A percentile compares a stretch with the other conserved stretches of the same genome.
Evolutionary conservation across 2,888 invertebrate genomes (phyloP).

Genomic region (Neuroscelio doddi): DNA sequence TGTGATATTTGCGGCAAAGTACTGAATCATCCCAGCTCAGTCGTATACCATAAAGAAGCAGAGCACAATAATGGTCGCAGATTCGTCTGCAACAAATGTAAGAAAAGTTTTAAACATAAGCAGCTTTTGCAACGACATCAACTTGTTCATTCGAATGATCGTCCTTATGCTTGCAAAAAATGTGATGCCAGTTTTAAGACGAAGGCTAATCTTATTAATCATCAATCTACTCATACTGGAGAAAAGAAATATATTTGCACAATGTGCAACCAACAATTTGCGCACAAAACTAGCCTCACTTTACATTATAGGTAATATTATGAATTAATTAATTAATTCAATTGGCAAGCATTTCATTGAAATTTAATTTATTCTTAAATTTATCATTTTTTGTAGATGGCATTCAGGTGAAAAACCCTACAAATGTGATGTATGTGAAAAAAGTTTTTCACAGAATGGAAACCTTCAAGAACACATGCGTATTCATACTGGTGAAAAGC

Average conservation of each 20-base stretch:
- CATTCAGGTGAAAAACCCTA: conserved; percentile 82
- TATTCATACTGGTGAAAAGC: conserved; percentile 86
- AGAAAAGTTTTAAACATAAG: conserved; percentile 83
- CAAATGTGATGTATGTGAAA: conserved; percentile 80
- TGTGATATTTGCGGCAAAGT: conserved; percentile 82
- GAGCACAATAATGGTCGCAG: conserved; percentile 79
- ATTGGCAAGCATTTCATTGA: too few relatives aligned
- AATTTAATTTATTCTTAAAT: conserved; percentile 7
- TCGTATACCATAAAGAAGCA: conserved; percentile 83
- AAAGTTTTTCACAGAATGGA: conserved; percentile 84
- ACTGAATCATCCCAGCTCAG: conserved; percentile 82
- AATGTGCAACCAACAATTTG: conserved; percentile 82
- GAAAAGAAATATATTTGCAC: conserved; percentile 81
- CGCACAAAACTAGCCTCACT: conserved; percentile 84
- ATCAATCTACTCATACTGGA: conserved; percentile 82
- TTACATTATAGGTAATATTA: conserved; percentile 76
- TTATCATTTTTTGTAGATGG: conserved; percentile 71
- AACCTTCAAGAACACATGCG: conserved; percentile 85
- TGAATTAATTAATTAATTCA: too few relatives aligned
- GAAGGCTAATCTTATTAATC: conserved; percentile 81
- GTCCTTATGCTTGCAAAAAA: conserved; percentile 78
- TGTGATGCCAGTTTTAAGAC: conserved; percentile 80
- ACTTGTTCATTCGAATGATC: conserved; percentile 82
- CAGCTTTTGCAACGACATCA: conserved; percentile 85
- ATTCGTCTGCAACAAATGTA: conserved; percentile 84